A percentile compares a stretch with the other conserved stretches of the same genome.
Conservation (phyloP, 2,888 invertebrate species). For the Elmis aenea region DNA sequence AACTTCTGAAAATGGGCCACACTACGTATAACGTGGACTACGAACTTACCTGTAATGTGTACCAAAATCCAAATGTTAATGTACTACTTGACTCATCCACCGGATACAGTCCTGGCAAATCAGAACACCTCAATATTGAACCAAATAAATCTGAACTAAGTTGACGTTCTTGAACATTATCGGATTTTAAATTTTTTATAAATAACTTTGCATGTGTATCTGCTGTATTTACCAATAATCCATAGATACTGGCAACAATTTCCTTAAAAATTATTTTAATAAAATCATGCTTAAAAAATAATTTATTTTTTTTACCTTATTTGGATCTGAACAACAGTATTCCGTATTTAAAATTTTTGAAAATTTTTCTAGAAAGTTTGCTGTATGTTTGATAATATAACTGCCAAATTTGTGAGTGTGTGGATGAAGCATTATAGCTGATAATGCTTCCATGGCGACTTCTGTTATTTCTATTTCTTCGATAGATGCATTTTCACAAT, state of each 20-base stretch:
- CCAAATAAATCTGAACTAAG: conserved; percentile 61
- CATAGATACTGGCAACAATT: conserved; percentile 61
- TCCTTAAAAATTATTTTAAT: conserved; percentile 52
- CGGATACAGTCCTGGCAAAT: conserved; percentile 79
- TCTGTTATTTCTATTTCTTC: conserved; percentile 58
- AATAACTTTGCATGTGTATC: conserved; percentile 63
- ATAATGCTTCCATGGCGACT: conserved; percentile 58
- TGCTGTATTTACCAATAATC: conserved; percentile 63
- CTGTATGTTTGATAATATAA: conserved; percentile 52
- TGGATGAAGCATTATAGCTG: conserved; percentile 56
- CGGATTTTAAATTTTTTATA: conserved; percentile 50
- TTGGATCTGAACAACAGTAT: conserved; percentile 38
- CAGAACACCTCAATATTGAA: conserved; percentile 73
- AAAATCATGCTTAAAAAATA: neutral
- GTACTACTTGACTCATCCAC: conserved; percentile 83
- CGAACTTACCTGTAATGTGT: conserved; percentile 70
- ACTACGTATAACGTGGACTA: too few species aligned
- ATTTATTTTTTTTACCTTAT: conserved; percentile 34
- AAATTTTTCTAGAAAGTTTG: conserved; percentile 56
- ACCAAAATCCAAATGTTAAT: conserved; percentile 88
- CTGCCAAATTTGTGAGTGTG: conserved; percentile 54
- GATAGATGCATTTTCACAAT: conserved; percentile 49
- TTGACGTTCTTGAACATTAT: conserved; percentile 50
- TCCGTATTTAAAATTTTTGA: conserved; percentile 51
- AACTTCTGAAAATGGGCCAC: too few species aligned